Conservation (phyloP, 35 echinoderm and acorn worm genomes). For the Lytechinus variegatus region DNA sequence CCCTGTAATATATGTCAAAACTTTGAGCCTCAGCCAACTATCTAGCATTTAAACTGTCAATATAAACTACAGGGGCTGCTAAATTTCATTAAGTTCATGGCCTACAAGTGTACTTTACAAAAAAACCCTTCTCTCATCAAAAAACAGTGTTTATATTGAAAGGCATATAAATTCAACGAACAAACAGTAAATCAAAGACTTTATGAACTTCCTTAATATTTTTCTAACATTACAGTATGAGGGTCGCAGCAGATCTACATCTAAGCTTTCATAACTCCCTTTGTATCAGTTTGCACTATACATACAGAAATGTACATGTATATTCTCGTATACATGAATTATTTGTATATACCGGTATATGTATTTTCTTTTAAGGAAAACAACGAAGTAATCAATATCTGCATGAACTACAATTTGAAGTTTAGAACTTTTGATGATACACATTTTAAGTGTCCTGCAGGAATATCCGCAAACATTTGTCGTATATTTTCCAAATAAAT, state of each 20-base stretch:
- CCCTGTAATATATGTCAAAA: not conserved
- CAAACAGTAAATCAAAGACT: not conserved
- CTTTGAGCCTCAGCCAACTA: not conserved
- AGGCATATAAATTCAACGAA: not conserved
- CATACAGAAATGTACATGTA: no score
- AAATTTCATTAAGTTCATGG: conserved; percentile 20
- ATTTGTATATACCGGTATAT: no score
- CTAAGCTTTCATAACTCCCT: not conserved
- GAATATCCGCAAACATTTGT: no score
- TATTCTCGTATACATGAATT: no score
- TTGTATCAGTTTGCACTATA: not conserved
- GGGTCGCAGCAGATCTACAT: not conserved
- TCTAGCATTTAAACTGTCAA: conserved; percentile 2
- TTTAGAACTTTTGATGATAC: no score
- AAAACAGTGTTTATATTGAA: not conserved
- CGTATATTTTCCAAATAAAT: no score
- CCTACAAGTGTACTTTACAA: not conserved
- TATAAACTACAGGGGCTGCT: not conserved
- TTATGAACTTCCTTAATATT: not conserved
- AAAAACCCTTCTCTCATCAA: not conserved
- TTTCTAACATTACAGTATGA: not conserved
- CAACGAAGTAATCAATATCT: not conserved
- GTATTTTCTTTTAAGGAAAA: not conserved
- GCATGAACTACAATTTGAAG: no score
- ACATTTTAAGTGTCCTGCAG: no score